phyloP scores from a whole-genome alignment of 2,888 invertebrate genomes.

The Lasioglossum figueresi region DNA sequence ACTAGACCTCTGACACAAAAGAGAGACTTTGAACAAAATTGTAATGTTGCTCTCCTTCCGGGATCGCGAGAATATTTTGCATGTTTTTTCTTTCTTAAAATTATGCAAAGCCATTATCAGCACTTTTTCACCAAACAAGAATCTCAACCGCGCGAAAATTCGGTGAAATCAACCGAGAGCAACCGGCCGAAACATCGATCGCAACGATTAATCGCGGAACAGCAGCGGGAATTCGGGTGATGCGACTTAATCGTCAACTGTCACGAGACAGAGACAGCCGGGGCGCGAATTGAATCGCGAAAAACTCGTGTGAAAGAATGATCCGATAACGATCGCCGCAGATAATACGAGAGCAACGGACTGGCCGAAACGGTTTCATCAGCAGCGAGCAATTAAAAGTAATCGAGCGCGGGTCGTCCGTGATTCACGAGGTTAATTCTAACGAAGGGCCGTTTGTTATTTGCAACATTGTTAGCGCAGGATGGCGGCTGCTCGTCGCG shows the following conservation, averaged over 20 bases:
- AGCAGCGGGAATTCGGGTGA: neutral
- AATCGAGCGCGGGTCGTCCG: slow-evolving; percentile 23
- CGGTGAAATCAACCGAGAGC: too few species aligned
- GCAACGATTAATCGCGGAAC: neutral
- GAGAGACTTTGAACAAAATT: too few species aligned
- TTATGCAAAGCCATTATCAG: too few species aligned
- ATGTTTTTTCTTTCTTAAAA: too few species aligned
- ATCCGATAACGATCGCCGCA: neutral
- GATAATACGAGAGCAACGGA: neutral
- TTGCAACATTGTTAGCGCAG: slow-evolving; percentile 34
- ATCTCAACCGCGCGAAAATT: too few species aligned
- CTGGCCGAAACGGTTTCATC: neutral
- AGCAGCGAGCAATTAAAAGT: slow-evolving; percentile 24
- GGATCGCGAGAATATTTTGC: too few species aligned
- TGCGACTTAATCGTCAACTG: neutral
- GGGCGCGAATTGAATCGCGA: neutral
- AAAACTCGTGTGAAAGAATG: neutral
- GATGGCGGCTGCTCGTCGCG: neutral
- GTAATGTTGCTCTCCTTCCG: too few species aligned
- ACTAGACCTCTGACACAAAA: too few species aligned
- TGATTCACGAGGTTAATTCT: slow-evolving; percentile 43
- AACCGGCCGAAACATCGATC: neutral
- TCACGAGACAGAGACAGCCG: neutral
- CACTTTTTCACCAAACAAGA: too few species aligned
- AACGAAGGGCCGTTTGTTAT: slow-evolving; percentile 35